Percentiles rank a stretch among this genome's conserved stretches.
Conservation (phyloP, 1,140 invertebrate genomes). For the Leptinotarsa lineolata region DNA sequence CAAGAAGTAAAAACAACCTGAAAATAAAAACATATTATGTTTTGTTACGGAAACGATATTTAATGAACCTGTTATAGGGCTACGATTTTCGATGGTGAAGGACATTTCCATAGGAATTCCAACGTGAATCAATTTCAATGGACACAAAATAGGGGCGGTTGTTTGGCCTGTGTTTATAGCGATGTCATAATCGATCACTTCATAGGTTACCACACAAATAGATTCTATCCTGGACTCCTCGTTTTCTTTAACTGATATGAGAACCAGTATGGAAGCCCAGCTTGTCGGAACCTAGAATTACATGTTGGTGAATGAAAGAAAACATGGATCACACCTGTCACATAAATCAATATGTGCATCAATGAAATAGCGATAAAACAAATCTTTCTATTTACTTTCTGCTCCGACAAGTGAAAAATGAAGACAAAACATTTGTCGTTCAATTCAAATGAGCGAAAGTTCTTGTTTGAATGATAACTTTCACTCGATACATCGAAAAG, state of each 20-base stretch:
- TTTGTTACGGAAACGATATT: not conserved
- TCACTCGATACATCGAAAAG: no score
- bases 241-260: constrained; percentile 25
- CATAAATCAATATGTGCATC: no score
- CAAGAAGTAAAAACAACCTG: constrained; percentile 39
- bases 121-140: constrained; percentile 41
- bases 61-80: constrained; percentile 29
- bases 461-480: no score
- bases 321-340: no score
- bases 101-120: constrained; percentile 28
- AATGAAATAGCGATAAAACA: no score
- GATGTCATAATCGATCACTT: constrained; percentile 39
- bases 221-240: constrained; percentile 24
- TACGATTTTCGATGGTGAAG: constrained; percentile 43
- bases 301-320: not conserved
- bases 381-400: no score
- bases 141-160: constrained; percentile 40
- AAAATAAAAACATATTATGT: not conserved
- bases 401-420: no score
- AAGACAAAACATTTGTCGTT: no score
- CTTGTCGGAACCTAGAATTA: constrained; percentile 23
- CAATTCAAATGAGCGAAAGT: no score
- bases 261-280: constrained; percentile 35
- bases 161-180: constrained; percentile 34
- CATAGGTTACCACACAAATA: constrained; percentile 42